Base-by-base conservation (phyloP, 2,888 invertebrate genomes). In the Drosophila neoperkinsi region DNA sequence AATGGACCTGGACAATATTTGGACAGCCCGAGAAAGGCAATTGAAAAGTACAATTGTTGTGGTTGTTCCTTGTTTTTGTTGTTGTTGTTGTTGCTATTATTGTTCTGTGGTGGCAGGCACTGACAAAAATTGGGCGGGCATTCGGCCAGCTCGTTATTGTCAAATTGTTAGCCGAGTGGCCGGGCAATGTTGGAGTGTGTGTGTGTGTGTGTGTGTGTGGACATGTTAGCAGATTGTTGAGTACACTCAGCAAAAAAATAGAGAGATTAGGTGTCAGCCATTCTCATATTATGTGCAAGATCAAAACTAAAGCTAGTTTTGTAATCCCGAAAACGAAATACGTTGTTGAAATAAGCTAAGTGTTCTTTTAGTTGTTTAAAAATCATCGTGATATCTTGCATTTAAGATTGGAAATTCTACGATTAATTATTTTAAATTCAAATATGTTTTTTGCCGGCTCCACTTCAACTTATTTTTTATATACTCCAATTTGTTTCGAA, bases 121-220 rank as follows among this genome's bases (percentile, higher is more conserved):
- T 59, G 61, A 64, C 71, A 74, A 60, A 88, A 88, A 90, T 89
- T 89, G 91, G 90, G 90, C 79, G 88, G 81, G 57, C 75, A 49
- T 41, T 60, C 84, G 70, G 63, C 81, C 78, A 72, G 71, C 82
- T 90, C 71, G 91, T 90, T 86, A 81, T 89, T 90, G 85, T 90
- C 85, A 89, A 78, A 85, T 86, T 90, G 91, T 86, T 88, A 68
- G 77, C 77, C 82, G 74, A 77, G 67, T 73, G 68, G 51, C 58
- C n/a, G 18, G 28, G 13, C n/a, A 56, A 55, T 28, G 50, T 53
- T 43, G 43, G 28, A 18, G 30, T n/a, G 30, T 51, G 62, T n/a
- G 30, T 51, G 62, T 36, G 34, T 25, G 62, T n/a, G 30, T 51
- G 33, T 34, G 64, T 78, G 67, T 38, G 16, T 74, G 61, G 70